These are phyloP conservation scores for Dicranocentrus wangi DNA, from an alignment of 2,888 invertebrate genomes.

Conservation along the genomic window DNA sequence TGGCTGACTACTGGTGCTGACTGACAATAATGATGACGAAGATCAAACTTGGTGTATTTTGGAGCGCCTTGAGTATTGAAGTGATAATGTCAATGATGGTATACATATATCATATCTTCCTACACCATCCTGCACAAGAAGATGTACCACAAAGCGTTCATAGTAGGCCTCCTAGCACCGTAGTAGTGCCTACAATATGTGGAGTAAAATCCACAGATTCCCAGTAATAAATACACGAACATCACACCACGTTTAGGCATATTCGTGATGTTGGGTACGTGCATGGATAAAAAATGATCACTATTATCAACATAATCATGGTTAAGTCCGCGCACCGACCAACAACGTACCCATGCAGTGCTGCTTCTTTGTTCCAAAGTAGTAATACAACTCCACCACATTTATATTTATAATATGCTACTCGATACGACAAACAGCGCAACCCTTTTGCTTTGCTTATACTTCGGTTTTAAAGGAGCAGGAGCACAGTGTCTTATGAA, in stretches of 20 bases:
- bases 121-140: background rate
- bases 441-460: no score
- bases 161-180: no score
- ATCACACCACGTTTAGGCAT: background rate
- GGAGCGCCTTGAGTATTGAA: background rate
- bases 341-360: background rate
- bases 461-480: no score
- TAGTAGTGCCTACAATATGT: no score
- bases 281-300: background rate
- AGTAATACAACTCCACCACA: no score
- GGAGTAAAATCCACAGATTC: background rate
- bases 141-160: background rate
- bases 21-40: constrained; percentile 17
- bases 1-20: constrained; percentile 1
- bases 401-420: no score
- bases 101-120: constrained; percentile 6
- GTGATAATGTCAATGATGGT: background rate
- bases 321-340: constrained; percentile 1
- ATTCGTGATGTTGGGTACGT: background rate
- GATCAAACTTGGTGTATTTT: background rate
- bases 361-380: no score
- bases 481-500: no score
- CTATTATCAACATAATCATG: constrained; percentile 4
- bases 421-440: no score
- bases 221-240: background rate